A percentile compares a stretch with the other conserved stretches of the same genome.
Conservation (phyloP, 2,113 vertebrate genomes). For the Podiceps cristatus region DNA sequence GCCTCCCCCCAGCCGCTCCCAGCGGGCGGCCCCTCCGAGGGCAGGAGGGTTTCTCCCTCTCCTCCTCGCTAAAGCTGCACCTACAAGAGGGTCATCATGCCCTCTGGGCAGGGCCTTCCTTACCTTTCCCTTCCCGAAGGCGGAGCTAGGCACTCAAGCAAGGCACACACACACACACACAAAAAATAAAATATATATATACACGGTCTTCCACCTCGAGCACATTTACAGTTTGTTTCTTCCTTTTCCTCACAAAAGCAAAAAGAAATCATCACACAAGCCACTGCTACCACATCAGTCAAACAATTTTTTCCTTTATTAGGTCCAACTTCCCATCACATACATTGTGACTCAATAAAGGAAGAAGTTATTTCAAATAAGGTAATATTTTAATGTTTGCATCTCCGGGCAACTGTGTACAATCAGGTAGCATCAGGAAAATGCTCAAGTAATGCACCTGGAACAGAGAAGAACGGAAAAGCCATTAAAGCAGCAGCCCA, state of each 20-base stretch:
- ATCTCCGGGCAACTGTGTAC: conserved; percentile 66
- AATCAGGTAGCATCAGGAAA: conserved; percentile 61
- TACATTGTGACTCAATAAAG: conserved; percentile 73
- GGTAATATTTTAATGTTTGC: conserved; percentile 67
- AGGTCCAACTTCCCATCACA: conserved; percentile 64
- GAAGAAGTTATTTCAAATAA: conserved; percentile 71
- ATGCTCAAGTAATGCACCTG: conserved; percentile 58
- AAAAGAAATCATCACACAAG: neutral
- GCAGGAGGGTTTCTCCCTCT: neutral
- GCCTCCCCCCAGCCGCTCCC: too few relatives aligned
- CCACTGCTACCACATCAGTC: neutral
- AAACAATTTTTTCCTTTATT: conserved; percentile 81
- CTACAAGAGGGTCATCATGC: accelerated
- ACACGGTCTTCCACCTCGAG: neutral
- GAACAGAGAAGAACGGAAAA: conserved; percentile 52
- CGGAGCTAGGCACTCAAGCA: neutral
- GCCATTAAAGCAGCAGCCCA: neutral
- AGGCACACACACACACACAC: too few relatives aligned
- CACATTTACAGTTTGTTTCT: neutral
- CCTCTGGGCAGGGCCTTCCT: neutral
- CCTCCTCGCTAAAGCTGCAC: neutral
- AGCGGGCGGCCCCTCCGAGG: too few relatives aligned
- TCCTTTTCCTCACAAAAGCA: neutral
- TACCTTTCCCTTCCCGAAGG: neutral
- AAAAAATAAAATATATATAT: too few relatives aligned